Percentiles rank a stretch among this genome's conserved stretches.
phyloP scores from a whole-genome alignment of 2,113 vertebrate species.

The Acrocephalus arundinaceus region DNA sequence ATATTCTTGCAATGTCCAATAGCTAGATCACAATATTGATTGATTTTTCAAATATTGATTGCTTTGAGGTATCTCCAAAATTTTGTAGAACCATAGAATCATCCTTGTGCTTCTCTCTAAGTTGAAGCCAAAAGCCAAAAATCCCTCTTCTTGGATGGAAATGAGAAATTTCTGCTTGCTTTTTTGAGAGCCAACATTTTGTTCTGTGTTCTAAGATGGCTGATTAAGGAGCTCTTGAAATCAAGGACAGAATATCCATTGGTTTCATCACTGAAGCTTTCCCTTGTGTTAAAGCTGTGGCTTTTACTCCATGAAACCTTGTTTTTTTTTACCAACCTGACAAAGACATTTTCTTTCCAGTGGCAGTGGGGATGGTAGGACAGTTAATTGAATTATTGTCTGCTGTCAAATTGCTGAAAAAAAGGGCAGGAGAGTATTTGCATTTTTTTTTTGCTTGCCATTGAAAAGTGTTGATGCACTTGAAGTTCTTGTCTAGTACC shows the following conservation, averaged over 20 bases:
- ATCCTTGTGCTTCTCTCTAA: neutral
- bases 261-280: neutral
- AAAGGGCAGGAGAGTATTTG: neutral
- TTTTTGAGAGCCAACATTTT: neutral
- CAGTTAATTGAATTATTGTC: slow-evolving; percentile 22
- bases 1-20: neutral
- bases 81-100: neutral
- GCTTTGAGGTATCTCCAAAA: neutral
- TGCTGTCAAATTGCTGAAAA: slow-evolving; percentile 27
- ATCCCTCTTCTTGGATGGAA: neutral
- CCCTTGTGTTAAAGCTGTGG: neutral
- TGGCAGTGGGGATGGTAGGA: neutral
- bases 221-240: neutral
- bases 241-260: neutral
- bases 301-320: neutral
- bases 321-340: neutral
- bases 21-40: neutral
- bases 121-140: neutral
- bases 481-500: neutral
- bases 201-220: neutral
- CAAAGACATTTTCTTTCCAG: neutral
- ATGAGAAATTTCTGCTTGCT: neutral
- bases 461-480: slow-evolving; percentile 1
- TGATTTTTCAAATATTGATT: neutral
- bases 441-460: neutral